Conservation (phyloP, 2,797 vertebrate genomes). For the Cynopterus sphinx region DNA sequence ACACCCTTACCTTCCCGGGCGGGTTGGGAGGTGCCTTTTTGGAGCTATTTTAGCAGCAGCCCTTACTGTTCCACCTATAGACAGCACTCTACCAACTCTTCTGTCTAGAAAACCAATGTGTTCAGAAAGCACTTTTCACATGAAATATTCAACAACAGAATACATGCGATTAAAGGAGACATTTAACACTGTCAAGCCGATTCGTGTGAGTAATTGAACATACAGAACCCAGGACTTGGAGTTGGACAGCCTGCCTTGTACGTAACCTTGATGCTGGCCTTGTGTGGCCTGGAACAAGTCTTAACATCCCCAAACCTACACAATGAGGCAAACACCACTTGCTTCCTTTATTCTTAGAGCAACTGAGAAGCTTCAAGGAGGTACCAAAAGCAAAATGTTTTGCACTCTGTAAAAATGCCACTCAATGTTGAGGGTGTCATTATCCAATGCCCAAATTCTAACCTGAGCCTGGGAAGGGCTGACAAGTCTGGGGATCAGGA, state of each 20-base stretch:
- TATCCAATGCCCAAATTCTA: not conserved
- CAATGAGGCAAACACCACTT: not conserved
- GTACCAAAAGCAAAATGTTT: not conserved
- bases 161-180: not conserved
- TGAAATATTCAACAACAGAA: not conserved
- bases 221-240: not conserved
- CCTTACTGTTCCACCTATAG: not conserved
- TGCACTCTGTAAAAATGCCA: not conserved
- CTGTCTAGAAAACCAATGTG: not conserved
- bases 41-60: not conserved
- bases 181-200: not conserved
- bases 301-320: not conserved
- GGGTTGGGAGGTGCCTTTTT: not conserved
- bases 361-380: not conserved
- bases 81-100: not conserved
- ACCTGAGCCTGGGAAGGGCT: not conserved
- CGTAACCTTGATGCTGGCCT: not conserved
- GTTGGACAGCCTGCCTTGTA: not conserved
- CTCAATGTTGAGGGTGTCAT: not conserved
- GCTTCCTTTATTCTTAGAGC: not conserved
- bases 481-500: not conserved
- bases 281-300: not conserved
- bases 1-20: not conserved
- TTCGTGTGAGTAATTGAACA: not conserved
- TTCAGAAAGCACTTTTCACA: not conserved